Conservation (phyloP, 1,140 invertebrate genomes). For the Saccostrea glomerata region DNA sequence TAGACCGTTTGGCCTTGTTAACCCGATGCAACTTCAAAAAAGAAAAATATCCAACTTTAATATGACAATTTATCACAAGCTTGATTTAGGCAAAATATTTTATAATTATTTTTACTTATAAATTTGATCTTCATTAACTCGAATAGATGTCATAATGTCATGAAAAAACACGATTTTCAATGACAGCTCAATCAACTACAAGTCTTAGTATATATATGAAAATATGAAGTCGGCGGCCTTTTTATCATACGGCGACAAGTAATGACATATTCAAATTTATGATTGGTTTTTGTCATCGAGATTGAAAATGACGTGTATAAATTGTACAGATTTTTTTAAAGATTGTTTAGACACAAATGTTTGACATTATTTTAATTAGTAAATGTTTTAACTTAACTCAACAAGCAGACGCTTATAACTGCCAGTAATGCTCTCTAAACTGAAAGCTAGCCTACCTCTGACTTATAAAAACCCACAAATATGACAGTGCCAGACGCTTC, state of each 20-base stretch:
- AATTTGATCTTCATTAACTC: too few species aligned
- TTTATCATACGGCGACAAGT: not conserved
- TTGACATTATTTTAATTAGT: constrained; percentile 13
- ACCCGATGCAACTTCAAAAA: too few species aligned
- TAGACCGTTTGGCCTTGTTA: too few species aligned
- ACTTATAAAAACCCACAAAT: not conserved
- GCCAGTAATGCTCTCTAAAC: not conserved
- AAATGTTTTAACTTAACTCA: not conserved
- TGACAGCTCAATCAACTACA: not conserved
- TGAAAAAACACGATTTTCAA: not conserved
- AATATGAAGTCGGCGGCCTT: not conserved
- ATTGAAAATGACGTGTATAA: not conserved
- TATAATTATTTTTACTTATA: too few species aligned
- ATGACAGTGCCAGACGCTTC: not conserved
- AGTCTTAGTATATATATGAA: too few species aligned
- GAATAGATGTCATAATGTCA: not conserved
- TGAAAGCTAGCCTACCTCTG: not conserved
- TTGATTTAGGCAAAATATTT: too few species aligned
- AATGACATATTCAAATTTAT: constrained; percentile 4
- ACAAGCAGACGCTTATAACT: not conserved
- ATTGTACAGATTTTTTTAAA: not conserved
- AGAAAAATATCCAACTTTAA: too few species aligned
- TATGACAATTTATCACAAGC: too few species aligned
- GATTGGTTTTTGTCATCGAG: constrained; percentile 1
- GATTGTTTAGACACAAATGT: not conserved